Evolutionary conservation across 2,888 invertebrate genomes (phyloP), one percentile per base, ranked within the genome.

Genomic region (Drosophila mimica): DNA sequence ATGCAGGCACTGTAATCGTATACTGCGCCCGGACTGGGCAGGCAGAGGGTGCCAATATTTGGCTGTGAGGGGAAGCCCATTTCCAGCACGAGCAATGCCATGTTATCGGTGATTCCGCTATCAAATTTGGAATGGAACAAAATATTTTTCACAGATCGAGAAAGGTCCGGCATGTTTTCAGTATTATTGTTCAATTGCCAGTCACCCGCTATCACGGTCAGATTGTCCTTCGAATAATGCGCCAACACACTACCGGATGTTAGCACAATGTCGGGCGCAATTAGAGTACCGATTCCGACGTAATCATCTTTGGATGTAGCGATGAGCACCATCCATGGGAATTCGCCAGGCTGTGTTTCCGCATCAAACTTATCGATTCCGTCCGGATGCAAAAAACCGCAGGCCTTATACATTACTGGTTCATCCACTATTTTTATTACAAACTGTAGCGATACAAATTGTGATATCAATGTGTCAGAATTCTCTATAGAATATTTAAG

Each of bases 41-140:
- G 51, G 9, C 79, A 79, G 28, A 80, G 13, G 9, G 56, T 56
- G 3, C 52, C 20, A 30, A 79, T 72, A 20, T 76, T 71, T 1
- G 66, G 64, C 46, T 72, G 76, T 0, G 3, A 8, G 7, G 52
- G 13, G 9, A 64, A 79, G 0, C 15, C 20, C 0, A 25, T 3
- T 0, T 11, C 0, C 2, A 62, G 30, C 0, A 60, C 34, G 25
- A 72, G 40, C 15, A 79, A 13, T 0, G 72, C 61, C 5, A 79
- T 51, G 36, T 61, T 40, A 61, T 77, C 63, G 11, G 4, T 0
- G 4, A 17, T 11, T 0, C 28, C 38, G 0, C 31, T 30, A 30
- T 9, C 30, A 31, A 30, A 69, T 0, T 53, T 5, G 1, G 56
- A 17, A 25, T 78, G 79, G 4, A 2, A 9, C 2, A 57, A 28